Base-by-base conservation (phyloP, 2,797 vertebrate genomes). In the Hemibagrus guttatus region DNA sequence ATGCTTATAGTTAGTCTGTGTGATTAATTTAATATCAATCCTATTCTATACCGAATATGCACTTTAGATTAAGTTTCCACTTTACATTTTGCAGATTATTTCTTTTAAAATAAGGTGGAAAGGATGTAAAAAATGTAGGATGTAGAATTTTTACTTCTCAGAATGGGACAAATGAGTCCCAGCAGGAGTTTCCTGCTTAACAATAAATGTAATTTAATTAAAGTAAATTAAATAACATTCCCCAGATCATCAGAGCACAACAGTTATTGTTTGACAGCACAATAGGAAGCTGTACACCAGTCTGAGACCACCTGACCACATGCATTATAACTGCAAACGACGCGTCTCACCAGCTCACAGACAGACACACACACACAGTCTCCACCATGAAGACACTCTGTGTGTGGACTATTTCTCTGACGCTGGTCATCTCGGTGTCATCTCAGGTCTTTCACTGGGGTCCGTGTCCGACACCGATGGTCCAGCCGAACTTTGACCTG, bases 401-500 rank as follows among this genome's bases (percentile, higher is more conserved):
- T 63, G 74, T 89, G 35, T 72, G 88, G 75, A 56, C 93, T 4
- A 49, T 94, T 39, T 23, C 93, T 0, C 82, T 95, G 85, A 69
- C 93, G 75, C 83, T 94, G 63, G 91, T 94, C 17, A 92, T 94
- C 14, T 79, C 92, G 69, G 90, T 89, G 83, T 90, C 92, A 0
- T 91, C 94, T 3, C 95, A 96, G 92, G 95, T 94, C 1, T 94
- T 91, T 31, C 94, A 89, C 86, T 96, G 95, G 95, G 95, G 95
- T 16, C 88, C 93, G 1, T 96, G 95, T 84, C 94, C 93, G 0
- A 81, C 74, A 0, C 95, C 95, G 0, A 90, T 90, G 79, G 92
- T 95, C 56, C 95, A 95, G 89, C 94, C 94, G 31, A 90, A 88
- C 86, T 98, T 98, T 0, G 90, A 95, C 12, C 85, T 97, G 7